phyloP scores from a whole-genome alignment of 2,888 invertebrate species.

The Xestia rhomboidea region DNA sequence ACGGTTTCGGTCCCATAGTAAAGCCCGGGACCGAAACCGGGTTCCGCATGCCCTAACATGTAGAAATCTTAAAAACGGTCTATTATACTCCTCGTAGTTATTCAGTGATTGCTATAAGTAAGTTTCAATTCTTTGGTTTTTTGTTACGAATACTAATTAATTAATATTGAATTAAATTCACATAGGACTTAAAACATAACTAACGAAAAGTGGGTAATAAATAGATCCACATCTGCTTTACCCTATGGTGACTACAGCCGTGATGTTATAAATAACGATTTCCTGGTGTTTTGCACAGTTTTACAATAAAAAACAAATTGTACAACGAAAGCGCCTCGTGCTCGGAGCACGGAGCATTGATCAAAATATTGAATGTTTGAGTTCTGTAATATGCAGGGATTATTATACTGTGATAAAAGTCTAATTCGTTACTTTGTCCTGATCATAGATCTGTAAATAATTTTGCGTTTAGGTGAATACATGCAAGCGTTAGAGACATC shows the following conservation, averaged over 20 bases:
- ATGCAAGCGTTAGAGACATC: neutral
- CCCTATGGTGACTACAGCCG: neutral
- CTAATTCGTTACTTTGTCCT: neutral
- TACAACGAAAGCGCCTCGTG: neutral
- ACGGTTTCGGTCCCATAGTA: too few species aligned
- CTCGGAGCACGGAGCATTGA: neutral
- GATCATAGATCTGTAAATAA: neutral
- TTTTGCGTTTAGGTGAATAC: neutral
- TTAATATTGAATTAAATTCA: neutral
- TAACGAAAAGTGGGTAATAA: neutral
- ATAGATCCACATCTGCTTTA: too few species aligned
- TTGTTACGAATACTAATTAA: neutral
- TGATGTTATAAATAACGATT: neutral
- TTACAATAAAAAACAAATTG: neutral
- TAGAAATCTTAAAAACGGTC: too few species aligned
- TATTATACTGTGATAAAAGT: neutral
- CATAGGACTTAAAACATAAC: neutral
- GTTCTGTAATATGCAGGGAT: too few species aligned
- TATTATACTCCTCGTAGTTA: neutral
- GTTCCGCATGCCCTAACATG: too few species aligned
- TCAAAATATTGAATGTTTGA: neutral
- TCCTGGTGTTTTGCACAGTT: neutral
- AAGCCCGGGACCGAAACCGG: too few species aligned
- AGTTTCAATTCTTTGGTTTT: neutral
- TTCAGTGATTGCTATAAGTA: neutral